phyloP scores from a whole-genome alignment of 2,113 vertebrate genomes.

The Psittacara wagleri region DNA sequence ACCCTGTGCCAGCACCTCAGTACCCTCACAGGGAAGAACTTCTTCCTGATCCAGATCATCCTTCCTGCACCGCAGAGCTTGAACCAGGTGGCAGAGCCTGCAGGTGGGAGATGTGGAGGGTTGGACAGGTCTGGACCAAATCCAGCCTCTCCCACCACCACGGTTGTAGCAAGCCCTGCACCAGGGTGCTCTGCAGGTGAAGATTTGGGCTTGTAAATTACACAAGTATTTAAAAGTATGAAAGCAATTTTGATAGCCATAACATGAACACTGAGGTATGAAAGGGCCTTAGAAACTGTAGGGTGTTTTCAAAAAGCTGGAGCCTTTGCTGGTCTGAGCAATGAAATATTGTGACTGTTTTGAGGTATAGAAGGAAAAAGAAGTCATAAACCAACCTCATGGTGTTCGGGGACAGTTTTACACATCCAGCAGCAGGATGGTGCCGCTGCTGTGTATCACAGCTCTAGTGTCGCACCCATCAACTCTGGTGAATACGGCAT shows the following conservation, averaged over 20 bases:
- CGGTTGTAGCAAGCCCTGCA: accelerated
- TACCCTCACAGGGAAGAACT: neutral
- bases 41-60: neutral
- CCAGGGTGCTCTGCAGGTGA: neutral
- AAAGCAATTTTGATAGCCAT: neutral
- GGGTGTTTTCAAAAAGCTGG: neutral
- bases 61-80: accelerated
- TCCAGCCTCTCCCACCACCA: neutral
- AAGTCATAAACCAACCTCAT: accelerated
- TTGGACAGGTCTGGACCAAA: neutral
- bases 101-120: accelerated
- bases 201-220: neutral
- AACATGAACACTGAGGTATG: neutral
- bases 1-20: neutral
- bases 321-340: neutral
- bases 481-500: neutral
- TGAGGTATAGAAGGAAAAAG: neutral
- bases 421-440: neutral
- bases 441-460: neutral
- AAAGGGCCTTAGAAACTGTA: neutral
- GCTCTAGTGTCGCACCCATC: neutral
- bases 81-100: neutral
- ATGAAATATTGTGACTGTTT: neutral
- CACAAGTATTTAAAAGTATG: neutral
- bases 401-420: neutral